A percentile compares a stretch with the other conserved stretches of the same genome.
These are phyloP conservation scores for Lacanobia oleracea DNA, from an alignment of 2,888 invertebrate genomes.

Conservation along the genomic window DNA sequence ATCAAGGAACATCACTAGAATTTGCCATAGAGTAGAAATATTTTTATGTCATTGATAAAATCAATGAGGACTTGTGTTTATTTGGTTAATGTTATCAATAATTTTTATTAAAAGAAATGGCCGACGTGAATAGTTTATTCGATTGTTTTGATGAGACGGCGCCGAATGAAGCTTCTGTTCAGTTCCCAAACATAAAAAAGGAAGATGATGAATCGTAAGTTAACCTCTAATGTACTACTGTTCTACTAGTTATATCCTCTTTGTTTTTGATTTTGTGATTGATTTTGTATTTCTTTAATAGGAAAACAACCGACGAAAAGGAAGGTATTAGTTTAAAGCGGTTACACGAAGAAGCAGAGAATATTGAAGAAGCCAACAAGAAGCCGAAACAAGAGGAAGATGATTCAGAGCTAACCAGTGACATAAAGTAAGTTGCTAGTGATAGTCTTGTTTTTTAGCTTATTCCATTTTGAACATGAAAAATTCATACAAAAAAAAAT, in stretches of 20 bases:
- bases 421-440: slow-evolving; percentile 80
- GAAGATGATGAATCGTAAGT: slow-evolving; percentile 76
- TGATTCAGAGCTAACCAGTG: slow-evolving; percentile 78
- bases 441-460: not conserved
- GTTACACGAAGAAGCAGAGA: slow-evolving; percentile 81
- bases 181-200: slow-evolving; percentile 76
- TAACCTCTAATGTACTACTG: slow-evolving; percentile 70
- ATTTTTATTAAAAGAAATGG: slow-evolving; percentile 70
- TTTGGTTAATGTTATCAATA: not conserved
- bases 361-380: slow-evolving; percentile 79
- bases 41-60: slow-evolving; percentile 6
- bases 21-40: not conserved
- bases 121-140: slow-evolving; percentile 82
- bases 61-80: slow-evolving; percentile 17
- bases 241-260: slow-evolving; percentile 27
- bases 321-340: slow-evolving; percentile 75
- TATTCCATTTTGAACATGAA: too few relatives aligned
- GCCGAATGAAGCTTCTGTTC: slow-evolving; percentile 74
- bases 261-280: slow-evolving; percentile 19
- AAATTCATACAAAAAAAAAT: too few relatives aligned
- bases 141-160: slow-evolving; percentile 84
- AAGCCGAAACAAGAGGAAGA: slow-evolving; percentile 79
- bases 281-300: slow-evolving; percentile 45
- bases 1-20: not conserved
- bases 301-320: slow-evolving; percentile 63